phyloP scores from a whole-genome alignment of 2,888 invertebrate genomes.

The Apomyelois bistriatella region DNA sequence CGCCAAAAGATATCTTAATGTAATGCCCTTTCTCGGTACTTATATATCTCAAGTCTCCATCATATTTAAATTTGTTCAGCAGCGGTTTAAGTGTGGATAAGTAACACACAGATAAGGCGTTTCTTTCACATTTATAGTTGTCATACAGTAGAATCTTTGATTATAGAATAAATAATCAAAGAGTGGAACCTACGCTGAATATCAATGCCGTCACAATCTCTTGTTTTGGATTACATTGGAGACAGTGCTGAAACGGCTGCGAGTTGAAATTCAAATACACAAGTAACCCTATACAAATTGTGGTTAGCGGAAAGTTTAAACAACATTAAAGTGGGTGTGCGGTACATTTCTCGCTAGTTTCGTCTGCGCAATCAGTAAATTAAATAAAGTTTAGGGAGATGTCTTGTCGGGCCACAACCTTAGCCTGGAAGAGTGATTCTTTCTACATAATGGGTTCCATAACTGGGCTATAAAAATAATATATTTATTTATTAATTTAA shows the following conservation, averaged over 20 bases:
- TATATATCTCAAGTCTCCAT: too few relatives aligned
- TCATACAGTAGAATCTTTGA: too few relatives aligned
- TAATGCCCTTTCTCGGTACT: too few relatives aligned
- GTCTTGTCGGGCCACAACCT: background rate
- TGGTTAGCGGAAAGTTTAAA: conserved; percentile 39
- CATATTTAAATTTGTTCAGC: too few relatives aligned
- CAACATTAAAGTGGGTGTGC: conserved; percentile 38
- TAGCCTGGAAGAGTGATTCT: background rate
- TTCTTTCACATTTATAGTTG: too few relatives aligned
- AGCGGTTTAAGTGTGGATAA: too few relatives aligned
- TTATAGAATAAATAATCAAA: too few relatives aligned
- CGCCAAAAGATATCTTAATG: too few relatives aligned
- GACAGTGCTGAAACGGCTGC: conserved; percentile 2
- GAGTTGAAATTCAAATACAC: conserved; percentile 38
- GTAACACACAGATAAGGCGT: too few relatives aligned
- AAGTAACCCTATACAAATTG: conserved; percentile 41
- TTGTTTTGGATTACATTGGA: background rate
- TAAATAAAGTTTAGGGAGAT: conserved; percentile 48
- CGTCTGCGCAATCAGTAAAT: conserved; percentile 59
- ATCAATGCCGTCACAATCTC: too few relatives aligned
- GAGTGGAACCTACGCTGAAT: too few relatives aligned
- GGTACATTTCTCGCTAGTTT: conserved; percentile 43
- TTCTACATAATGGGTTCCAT: background rate
- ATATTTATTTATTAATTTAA: too few relatives aligned
- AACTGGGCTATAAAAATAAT: background rate